Conservation (phyloP, 2,113 vertebrate genomes). For the Opisthocomus hoazin region DNA sequence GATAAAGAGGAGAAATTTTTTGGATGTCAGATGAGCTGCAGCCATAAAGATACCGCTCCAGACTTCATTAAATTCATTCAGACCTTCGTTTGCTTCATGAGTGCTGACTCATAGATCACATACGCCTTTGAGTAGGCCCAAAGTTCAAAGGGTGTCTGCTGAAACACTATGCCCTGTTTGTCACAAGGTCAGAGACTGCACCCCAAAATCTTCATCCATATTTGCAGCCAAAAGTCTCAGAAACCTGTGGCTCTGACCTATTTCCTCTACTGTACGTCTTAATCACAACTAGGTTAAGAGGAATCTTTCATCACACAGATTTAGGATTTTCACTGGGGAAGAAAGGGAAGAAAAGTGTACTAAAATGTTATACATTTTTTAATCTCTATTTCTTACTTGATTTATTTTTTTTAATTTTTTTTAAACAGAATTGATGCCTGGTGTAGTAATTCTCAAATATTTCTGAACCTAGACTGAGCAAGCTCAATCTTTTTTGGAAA, state of each 20-base stretch:
- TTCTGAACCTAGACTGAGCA: neutral
- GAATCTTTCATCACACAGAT: neutral
- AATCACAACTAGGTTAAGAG: neutral
- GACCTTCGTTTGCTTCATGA: neutral
- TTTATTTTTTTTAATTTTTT: neutral
- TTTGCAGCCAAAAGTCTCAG: neutral
- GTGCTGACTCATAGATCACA: neutral
- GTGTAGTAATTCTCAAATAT: neutral
- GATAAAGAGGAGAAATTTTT: neutral
- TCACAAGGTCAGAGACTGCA: neutral
- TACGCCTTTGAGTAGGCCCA: neutral
- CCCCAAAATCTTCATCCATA: neutral
- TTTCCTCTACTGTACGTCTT: neutral
- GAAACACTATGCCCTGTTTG: neutral
- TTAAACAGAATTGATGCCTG: neutral
- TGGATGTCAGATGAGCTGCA: constrained; percentile 9
- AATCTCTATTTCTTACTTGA: neutral
- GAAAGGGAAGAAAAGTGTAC: neutral
- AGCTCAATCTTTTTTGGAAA: neutral
- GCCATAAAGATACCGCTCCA: constrained; percentile 16
- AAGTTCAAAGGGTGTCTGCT: neutral
- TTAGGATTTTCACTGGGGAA: neutral
- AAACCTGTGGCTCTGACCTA: neutral
- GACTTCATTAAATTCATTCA: constrained; percentile 32
- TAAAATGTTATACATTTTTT: neutral